phyloP scores from a whole-genome alignment of 2,888 invertebrate species.

The Xestia rhomboidea region DNA sequence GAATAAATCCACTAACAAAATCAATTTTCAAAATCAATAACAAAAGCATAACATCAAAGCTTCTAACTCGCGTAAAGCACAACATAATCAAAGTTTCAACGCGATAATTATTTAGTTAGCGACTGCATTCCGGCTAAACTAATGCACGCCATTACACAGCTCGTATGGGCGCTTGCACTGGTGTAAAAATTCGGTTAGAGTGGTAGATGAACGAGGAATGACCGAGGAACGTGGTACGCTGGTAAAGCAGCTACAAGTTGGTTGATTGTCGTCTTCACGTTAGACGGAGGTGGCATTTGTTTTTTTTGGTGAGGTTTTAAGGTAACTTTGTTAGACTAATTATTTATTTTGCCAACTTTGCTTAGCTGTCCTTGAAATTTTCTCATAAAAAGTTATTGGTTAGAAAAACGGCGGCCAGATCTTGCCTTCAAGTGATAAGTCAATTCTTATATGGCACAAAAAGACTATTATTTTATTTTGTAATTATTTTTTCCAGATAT shows the following conservation, averaged over 20 bases:
- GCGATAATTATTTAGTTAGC: slow-evolving; percentile 64
- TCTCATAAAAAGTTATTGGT: background rate
- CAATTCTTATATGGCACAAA: background rate
- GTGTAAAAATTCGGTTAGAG: background rate
- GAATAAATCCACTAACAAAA: slow-evolving; percentile 14
- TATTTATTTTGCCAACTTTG: background rate
- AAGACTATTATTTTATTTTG: background rate
- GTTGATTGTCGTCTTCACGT: background rate
- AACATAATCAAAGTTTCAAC: slow-evolving; percentile 60
- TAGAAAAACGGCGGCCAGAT: background rate
- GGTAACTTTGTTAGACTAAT: background rate
- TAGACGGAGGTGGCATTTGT: background rate
- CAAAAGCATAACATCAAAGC: slow-evolving; percentile 36
- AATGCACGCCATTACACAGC: slow-evolving; percentile 58
- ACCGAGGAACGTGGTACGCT: background rate
- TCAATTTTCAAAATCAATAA: slow-evolving; percentile 24
- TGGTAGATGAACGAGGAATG: slow-evolving; percentile 39
- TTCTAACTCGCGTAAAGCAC: slow-evolving; percentile 25
- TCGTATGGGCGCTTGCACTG: slow-evolving; percentile 43
- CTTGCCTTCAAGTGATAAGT: background rate
- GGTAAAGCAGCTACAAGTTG: background rate
- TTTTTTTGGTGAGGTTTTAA: background rate
- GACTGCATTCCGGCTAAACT: slow-evolving; percentile 47
- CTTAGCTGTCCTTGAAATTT: background rate
- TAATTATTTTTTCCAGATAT: background rate